Conservation (phyloP, 1,140 invertebrate genomes). For the Bursaphelenchus mucronatus region DNA sequence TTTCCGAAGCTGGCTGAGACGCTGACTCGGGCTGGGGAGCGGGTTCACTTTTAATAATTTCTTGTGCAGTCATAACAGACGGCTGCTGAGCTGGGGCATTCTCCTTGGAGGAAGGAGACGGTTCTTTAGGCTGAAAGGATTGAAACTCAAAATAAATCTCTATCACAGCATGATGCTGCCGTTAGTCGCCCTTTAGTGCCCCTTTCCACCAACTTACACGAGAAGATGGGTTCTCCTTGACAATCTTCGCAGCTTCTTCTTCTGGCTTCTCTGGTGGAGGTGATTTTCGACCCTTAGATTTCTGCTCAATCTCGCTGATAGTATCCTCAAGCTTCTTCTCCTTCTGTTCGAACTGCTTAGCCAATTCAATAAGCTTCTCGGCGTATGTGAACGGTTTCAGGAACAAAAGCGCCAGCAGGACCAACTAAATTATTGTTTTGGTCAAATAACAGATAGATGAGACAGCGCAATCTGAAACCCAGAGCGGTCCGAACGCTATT, state of each 20-base stretch:
- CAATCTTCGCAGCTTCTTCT: conserved; percentile 1
- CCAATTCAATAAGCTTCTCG: conserved; percentile 32
- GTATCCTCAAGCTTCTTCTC: neutral
- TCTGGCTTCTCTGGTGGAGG: conserved; percentile 29
- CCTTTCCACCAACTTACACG: neutral
- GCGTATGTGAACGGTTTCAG: conserved; percentile 23
- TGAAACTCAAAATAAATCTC: too few species aligned
- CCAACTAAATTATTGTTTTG: neutral
- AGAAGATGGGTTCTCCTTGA: neutral
- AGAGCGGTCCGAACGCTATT: too few species aligned
- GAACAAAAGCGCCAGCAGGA: conserved; percentile 33
- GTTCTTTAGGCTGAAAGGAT: neutral
- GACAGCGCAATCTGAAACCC: too few species aligned
- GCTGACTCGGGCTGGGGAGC: neutral
- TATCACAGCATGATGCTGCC: neutral
- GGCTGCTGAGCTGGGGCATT: neutral
- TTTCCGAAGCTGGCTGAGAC: too few species aligned
- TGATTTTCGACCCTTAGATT: conserved; percentile 1
- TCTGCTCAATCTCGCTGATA: neutral
- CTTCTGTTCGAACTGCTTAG: neutral
- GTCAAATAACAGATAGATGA: too few species aligned
- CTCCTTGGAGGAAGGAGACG: neutral
- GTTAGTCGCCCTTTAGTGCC: neutral
- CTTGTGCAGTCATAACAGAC: neutral
- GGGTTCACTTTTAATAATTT: neutral